Percentiles rank a stretch among this genome's conserved stretches.
Evolutionary conservation across 2,113 vertebrate species (phyloP).

Genomic region (Brachypodius melanocephalos): DNA sequence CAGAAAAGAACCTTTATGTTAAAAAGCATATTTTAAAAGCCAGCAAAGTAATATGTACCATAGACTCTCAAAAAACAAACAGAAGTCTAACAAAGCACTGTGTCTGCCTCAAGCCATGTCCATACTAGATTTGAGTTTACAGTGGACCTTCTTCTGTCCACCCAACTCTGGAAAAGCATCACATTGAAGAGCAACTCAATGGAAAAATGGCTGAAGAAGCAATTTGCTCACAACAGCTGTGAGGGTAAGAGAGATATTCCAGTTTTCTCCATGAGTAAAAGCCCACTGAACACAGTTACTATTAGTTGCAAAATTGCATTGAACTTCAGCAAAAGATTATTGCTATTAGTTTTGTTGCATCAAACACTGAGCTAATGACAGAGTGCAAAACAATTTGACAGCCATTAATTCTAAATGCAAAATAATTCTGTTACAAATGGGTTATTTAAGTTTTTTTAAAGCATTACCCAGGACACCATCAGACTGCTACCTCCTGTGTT

Average conservation of each 20-base stretch:
- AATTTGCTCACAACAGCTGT: background rate
- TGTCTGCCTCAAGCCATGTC: background rate
- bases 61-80: background rate
- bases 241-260: accelerated
- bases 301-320: background rate
- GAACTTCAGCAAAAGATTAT: background rate
- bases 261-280: background rate
- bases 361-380: background rate
- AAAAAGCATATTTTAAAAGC: background rate
- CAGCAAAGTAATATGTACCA: background rate
- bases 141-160: background rate
- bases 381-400: background rate
- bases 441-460: background rate
- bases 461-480: background rate
- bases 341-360: background rate
- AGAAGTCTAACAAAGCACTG: background rate
- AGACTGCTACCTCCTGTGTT: background rate
- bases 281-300: background rate
- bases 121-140: background rate
- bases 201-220: accelerated
- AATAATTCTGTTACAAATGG: background rate
- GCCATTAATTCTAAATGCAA: background rate
- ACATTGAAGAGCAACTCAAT: background rate
- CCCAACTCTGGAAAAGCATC: accelerated
- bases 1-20: background rate